Evolutionary conservation across 1,140 invertebrate species (phyloP).

Genomic region (Pemphigus obesinymphae): DNA sequence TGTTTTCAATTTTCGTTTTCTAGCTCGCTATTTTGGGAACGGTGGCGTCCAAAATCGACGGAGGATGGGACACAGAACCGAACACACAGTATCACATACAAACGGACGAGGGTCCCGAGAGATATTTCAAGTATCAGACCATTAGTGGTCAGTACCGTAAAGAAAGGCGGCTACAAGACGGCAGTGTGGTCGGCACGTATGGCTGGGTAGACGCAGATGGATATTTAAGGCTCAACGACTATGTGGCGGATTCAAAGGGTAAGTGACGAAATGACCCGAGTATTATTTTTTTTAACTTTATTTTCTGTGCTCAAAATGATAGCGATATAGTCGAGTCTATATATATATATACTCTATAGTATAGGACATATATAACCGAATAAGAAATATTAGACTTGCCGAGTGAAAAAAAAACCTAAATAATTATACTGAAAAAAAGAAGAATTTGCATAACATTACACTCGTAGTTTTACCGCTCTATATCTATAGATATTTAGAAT

Average conservation of each 20-base stretch:
- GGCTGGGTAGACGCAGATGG: slow-evolving; percentile 81
- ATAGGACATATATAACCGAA: too few species aligned
- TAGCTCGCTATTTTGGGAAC: slow-evolving; percentile 45
- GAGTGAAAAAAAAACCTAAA: too few species aligned
- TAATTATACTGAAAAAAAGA: too few species aligned
- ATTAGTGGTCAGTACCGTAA: slow-evolving; percentile 82
- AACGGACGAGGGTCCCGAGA: slow-evolving; percentile 81
- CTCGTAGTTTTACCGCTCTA: too few species aligned
- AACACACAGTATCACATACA: slow-evolving; percentile 80
- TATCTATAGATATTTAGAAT: too few species aligned
- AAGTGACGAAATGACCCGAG: not conserved
- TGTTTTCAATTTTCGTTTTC: slow-evolving; percentile 44
- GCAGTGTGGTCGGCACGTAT: slow-evolving; percentile 61
- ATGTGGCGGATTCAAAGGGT: slow-evolving; percentile 69
- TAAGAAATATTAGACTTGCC: too few species aligned
- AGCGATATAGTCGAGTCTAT: too few species aligned
- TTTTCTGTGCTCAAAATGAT: too few species aligned
- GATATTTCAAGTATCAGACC: slow-evolving; percentile 81
- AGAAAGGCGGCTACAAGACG: slow-evolving; percentile 76
- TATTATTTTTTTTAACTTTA: not conserved
- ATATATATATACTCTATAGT: too few species aligned
- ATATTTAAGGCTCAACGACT: slow-evolving; percentile 74
- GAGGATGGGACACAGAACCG: slow-evolving; percentile 58
- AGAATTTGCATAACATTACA: too few species aligned
- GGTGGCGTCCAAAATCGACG: slow-evolving; percentile 46